Evolutionary conservation across 2,113 vertebrate genomes (phyloP).

Genomic region (Rhinichthys klamathensis): DNA sequence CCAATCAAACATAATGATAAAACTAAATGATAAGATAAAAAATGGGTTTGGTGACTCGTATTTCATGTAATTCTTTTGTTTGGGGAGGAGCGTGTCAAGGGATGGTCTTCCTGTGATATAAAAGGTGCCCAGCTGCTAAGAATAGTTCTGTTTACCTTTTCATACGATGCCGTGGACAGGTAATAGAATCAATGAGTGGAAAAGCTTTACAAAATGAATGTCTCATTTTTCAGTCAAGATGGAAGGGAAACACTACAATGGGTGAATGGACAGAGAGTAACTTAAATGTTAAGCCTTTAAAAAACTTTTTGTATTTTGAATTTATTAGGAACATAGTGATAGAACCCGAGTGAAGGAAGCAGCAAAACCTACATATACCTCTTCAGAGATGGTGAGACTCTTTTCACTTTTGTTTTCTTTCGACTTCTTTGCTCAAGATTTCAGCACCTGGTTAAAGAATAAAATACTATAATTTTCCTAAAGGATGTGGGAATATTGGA

Average conservation of each 20-base stretch:
- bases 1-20: conserved; percentile 3
- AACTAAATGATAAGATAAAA: conserved; percentile 37
- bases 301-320: conserved; percentile 41
- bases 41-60: conserved; percentile 60
- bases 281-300: background rate
- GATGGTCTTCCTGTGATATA: conserved; percentile 65
- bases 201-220: conserved; percentile 2
- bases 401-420: background rate
- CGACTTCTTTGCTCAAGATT: background rate
- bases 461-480: conserved; percentile 32
- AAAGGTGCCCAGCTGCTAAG: conserved; percentile 64
- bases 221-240: background rate
- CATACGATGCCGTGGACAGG: conserved; percentile 32
- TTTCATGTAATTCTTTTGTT: conserved; percentile 39
- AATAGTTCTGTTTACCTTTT: conserved; percentile 66
- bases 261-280: background rate
- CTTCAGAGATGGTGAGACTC: conserved; percentile 71
- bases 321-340: conserved; percentile 66
- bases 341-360: conserved; percentile 57
- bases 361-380: conserved; percentile 52
- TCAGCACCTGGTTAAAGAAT: background rate
- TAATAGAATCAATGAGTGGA: conserved; percentile 24
- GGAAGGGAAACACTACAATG: background rate
- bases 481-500: conserved; percentile 89
- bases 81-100: conserved; percentile 58